Percentiles rank a stretch among this genome's conserved stretches.
Evolutionary conservation across 1,140 invertebrate genomes (phyloP).

Genomic region (Drosophila equinoxialis): DNA sequence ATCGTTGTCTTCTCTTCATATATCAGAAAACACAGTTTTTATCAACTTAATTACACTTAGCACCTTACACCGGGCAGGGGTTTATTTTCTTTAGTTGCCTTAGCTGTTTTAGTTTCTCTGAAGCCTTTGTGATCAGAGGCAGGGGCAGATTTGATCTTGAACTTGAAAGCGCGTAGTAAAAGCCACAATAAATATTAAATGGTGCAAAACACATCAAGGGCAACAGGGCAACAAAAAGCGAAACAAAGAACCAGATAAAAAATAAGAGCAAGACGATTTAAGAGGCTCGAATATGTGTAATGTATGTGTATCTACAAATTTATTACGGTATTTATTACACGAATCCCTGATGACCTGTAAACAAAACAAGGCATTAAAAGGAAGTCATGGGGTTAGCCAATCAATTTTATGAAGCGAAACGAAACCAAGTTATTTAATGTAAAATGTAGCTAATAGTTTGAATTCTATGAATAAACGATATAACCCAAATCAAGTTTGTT

Average conservation of each 20-base stretch:
- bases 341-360: constrained; percentile 7
- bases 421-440: too few relatives aligned
- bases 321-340: neutral
- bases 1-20: constrained; percentile 26
- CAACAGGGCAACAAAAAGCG: constrained; percentile 31
- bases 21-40: constrained; percentile 63
- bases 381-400: too few relatives aligned
- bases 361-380: too few relatives aligned
- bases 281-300: constrained; percentile 12
- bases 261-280: constrained; percentile 27
- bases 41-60: constrained; percentile 72
- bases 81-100: neutral
- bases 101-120: neutral
- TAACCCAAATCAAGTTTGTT: too few relatives aligned
- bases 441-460: too few relatives aligned
- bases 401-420: too few relatives aligned
- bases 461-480: too few relatives aligned
- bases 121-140: neutral
- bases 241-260: constrained; percentile 58
- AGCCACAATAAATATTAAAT: constrained; percentile 69
- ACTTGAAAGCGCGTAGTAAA: constrained; percentile 62
- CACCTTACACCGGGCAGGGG: constrained; percentile 44
- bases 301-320: neutral
- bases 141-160: constrained; percentile 51
- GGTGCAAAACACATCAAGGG: constrained; percentile 63